A percentile compares a stretch with the other conserved stretches of the same genome.
These are phyloP conservation scores for Diploptera punctata DNA, from an alignment of 2,888 invertebrate genomes.

Conservation along the genomic window DNA sequence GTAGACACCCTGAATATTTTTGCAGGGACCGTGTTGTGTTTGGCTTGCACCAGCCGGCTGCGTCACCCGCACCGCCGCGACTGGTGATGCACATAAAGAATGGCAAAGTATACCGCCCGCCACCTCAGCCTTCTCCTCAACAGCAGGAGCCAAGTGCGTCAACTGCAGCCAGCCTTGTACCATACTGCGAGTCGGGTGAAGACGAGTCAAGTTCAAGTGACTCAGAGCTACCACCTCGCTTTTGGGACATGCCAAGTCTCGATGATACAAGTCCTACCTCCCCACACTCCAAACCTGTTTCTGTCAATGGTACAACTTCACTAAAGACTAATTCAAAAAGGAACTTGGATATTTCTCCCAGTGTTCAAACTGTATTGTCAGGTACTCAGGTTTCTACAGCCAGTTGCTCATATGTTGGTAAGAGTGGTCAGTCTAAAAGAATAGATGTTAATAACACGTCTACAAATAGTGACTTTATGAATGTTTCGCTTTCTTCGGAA, in stretches of 20 bases:
- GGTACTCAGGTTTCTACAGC: neutral
- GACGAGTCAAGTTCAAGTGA: conserved; percentile 53
- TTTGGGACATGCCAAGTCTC: conserved; percentile 35
- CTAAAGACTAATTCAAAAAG: neutral
- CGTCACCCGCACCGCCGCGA: conserved; percentile 13
- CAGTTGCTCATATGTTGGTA: neutral
- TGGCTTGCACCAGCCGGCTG: conserved; percentile 32
- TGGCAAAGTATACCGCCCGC: conserved; percentile 36
- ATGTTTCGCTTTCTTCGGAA: neutral
- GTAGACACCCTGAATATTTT: conserved; percentile 30
- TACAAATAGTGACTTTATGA: neutral
- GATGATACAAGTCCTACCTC: neutral
- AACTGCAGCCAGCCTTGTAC: conserved; percentile 49
- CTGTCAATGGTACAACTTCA: neutral
- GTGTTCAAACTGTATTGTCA: neutral
- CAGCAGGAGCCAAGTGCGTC: conserved; percentile 23
- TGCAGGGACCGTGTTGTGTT: conserved; percentile 38
- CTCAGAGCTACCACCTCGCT: conserved; percentile 43
- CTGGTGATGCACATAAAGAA: conserved; percentile 33
- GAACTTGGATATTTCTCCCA: neutral
- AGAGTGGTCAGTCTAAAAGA: conserved; percentile 2
- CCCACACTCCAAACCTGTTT: conserved; percentile 14
- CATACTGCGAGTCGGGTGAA: conserved; percentile 51
- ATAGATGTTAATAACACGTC: neutral
- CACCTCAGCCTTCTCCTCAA: conserved; percentile 37